Base-by-base conservation (phyloP, 2,888 invertebrate genomes). In the Doris montereyensis region DNA sequence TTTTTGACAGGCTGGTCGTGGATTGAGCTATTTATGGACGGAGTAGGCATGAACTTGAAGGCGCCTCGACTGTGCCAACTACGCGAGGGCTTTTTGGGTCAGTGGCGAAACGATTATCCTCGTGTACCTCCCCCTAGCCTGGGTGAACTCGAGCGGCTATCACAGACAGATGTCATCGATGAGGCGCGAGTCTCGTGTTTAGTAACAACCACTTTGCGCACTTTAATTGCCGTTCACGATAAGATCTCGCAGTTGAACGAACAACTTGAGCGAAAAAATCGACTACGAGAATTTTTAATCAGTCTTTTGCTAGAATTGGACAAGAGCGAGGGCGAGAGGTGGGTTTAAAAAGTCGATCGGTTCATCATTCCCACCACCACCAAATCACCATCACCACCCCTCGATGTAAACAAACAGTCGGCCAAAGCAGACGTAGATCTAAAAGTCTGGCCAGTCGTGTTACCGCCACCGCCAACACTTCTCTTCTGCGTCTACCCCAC, bases 51-150 rank as follows among this genome's bases (percentile, higher is more conserved):
- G n/a, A n/a, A n/a, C n/a, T n/a, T 78, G 73, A 78, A 72, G 26
- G 72, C 65, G 8, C 35, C 52, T 17, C 34, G 41, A 52, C 13
- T 78, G 73, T 78, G 78, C 41, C 52, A 35, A 3, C 32, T 78
- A 24, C 28, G 62, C 30, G 26, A 67, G 72, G 35, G n/a, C 28
- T 78, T 72, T 65, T 24, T 72, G 32, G 28, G 26, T 2, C 65
- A 73, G 72, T 78, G 71, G 60, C 41, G 58, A 32, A 26, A 57
- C 1, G 70, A 77, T 34, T 77, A 26, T n/a, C 60, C 77, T 17
- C 35, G 24, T 34, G 58, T 13, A 41, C 70, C 70, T n/a, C 21
- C 41, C 1, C 70, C 77, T 60, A 35, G 26, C 28, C 57, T 77
- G 58, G 28, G 24, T 26, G 58, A 26, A 24, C 1, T 70, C 17